Percentiles rank a stretch among this genome's conserved stretches.
Conservation (phyloP, 2,113 vertebrate genomes). For the Felis chaus region DNA sequence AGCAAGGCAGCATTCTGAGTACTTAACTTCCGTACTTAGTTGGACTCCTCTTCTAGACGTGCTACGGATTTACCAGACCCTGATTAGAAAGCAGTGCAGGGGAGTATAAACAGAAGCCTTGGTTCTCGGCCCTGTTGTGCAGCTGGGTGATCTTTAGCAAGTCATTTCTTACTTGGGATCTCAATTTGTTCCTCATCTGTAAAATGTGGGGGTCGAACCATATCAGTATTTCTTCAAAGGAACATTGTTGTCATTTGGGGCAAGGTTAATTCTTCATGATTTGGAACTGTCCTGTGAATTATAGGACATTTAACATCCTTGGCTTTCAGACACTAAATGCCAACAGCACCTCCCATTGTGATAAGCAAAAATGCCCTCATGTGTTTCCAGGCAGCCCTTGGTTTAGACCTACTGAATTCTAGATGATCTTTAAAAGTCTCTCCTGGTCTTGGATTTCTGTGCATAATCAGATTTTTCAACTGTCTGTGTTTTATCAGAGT, state of each 20-base stretch:
- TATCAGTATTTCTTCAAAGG: background rate
- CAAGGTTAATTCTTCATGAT: background rate
- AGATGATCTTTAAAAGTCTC: slow-evolving; percentile 13
- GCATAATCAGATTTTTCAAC: background rate
- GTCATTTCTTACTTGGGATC: background rate
- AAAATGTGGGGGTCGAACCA: background rate
- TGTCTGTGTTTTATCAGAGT: slow-evolving; percentile 8
- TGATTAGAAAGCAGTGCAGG: background rate
- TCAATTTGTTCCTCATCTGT: background rate
- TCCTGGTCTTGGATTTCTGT: background rate
- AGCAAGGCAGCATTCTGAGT: background rate
- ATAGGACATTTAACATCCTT: background rate
- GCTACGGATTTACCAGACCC: background rate
- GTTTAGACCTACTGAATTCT: background rate
- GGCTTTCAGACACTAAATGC: background rate
- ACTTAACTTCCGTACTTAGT: background rate
- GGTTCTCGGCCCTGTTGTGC: background rate
- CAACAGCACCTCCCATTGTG: background rate
- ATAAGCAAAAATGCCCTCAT: background rate
- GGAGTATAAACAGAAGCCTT: background rate
- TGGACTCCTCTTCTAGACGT: background rate
- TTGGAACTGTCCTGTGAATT: background rate
- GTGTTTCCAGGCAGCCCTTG: background rate
- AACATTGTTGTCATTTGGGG: background rate
- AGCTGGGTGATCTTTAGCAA: background rate